phyloP scores from a whole-genome alignment of 2,113 vertebrate genomes.

The Corynorhinus townsendii region DNA sequence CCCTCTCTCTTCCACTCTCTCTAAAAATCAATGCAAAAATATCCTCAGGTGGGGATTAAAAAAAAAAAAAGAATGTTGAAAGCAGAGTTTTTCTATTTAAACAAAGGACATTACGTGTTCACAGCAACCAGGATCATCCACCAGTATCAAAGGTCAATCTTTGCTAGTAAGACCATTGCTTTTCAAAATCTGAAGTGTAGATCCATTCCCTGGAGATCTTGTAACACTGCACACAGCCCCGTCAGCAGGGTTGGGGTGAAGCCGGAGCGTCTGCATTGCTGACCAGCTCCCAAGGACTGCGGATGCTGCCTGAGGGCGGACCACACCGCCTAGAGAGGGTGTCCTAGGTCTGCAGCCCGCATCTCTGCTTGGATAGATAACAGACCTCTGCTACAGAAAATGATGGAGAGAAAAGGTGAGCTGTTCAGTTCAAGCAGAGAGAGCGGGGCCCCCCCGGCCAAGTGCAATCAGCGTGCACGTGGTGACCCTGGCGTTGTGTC shows the following conservation, averaged over 20 bases:
- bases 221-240: background rate
- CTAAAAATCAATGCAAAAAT: too few relatives aligned
- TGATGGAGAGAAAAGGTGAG: background rate
- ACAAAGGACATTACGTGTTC: background rate
- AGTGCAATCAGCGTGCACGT: background rate
- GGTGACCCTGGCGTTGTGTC: background rate
- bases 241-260: background rate
- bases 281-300: too few relatives aligned
- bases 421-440: background rate
- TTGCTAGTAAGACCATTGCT: background rate
- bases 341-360: fast-evolving
- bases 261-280: background rate
- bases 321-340: too few relatives aligned
- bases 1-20: too few relatives aligned
- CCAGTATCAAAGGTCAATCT: background rate
- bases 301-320: background rate
- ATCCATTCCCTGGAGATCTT: background rate
- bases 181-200: background rate
- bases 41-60: too few relatives aligned
- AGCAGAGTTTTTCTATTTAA: background rate
- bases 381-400: background rate
- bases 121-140: background rate
- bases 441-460: too few relatives aligned
- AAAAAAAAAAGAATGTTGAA: background rate
- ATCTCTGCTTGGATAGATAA: background rate